Evolutionary conservation across 2,797 vertebrate species (phyloP), one percentile per base, ranked within the genome.

Genomic region (Pseudochaenichthys georgianus): DNA sequence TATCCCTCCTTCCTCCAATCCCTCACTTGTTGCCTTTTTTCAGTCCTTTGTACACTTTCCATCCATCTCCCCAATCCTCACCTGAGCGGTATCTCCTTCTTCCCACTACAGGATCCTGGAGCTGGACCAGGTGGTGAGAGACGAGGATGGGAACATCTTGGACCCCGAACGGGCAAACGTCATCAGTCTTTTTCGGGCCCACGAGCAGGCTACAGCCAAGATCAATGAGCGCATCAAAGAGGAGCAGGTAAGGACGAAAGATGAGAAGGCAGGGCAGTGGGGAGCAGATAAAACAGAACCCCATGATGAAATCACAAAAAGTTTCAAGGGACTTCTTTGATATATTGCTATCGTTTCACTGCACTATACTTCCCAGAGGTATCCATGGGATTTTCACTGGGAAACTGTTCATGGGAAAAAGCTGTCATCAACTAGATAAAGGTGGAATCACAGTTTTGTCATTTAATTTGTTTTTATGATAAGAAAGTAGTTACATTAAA

Each of bases 211-310:
- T 0, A 97, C 97, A 0, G 71, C 94, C 60, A 98, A 98, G 93
- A 96, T 99, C 83, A 96, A 94, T 17, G 97, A 99, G 51, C 94
- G 97, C 63, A 98, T 99, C 85, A 99, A 97, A 89, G 98, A 99
- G 84, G 98, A 99, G 88, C 96, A 96, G 96, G 98, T 99, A 71
- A 51, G 77, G 42, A 23, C 34, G 28, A 42, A 19, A 15, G 57
- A 70, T n/a, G 5, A 53, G n/a, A 34, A 16, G 13, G n/a, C 5
- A 41, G n/a, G 10, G 6, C 17, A 19, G 17, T 16, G 8, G 34
- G 4, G 17, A 45, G 9, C 12, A 47, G 21, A 45, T 4, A 11
- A 10, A 42, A 13, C 9, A 57, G 43, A 77, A 63, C 41, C 6
- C 16, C 48, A 28, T 38, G 54, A 64, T 31, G 17, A 47, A 43